phyloP scores from a whole-genome alignment of 2,113 vertebrate species.

The Corythaixoides concolor region DNA sequence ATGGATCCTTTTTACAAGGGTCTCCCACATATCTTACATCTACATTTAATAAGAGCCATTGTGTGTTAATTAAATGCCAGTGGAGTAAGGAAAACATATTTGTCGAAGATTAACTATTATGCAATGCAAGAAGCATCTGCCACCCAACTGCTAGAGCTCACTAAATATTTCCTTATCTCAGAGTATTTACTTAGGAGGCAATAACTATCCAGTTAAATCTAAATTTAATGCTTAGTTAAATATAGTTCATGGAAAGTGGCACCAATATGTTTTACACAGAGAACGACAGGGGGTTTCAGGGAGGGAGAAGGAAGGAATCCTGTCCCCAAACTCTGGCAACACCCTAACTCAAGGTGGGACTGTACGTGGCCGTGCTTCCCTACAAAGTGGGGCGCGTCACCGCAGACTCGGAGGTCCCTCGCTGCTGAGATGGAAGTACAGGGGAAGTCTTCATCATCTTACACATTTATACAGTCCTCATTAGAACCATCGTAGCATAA shows the following conservation, averaged over 20 bases:
- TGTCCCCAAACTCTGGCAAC: background rate
- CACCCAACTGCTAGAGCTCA: constrained; percentile 71
- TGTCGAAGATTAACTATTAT: constrained; percentile 67
- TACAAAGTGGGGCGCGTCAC: background rate
- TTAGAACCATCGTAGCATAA: background rate
- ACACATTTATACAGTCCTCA: background rate
- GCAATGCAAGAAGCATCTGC: constrained; percentile 67
- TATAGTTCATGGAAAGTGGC: constrained; percentile 75
- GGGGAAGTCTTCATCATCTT: background rate
- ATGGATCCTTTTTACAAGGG: background rate
- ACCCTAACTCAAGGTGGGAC: background rate
- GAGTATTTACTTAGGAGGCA: constrained; percentile 77
- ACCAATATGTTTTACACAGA: constrained; percentile 69
- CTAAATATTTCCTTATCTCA: constrained; percentile 75
- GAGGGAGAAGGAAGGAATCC: background rate
- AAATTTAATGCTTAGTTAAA: constrained; percentile 79
- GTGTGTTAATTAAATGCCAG: constrained; percentile 66
- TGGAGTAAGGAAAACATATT: constrained; percentile 68
- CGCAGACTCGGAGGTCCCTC: background rate
- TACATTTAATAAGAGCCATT: constrained; percentile 63
- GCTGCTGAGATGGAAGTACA: background rate
- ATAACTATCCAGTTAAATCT: constrained; percentile 75
- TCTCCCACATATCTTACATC: constrained; percentile 27
- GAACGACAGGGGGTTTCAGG: constrained; percentile 32
- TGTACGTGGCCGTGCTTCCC: background rate